A percentile compares a stretch with the other conserved stretches of the same genome.
phyloP scores from a whole-genome alignment of 2,113 vertebrate species.

The Tychaedon coryphoeus region DNA sequence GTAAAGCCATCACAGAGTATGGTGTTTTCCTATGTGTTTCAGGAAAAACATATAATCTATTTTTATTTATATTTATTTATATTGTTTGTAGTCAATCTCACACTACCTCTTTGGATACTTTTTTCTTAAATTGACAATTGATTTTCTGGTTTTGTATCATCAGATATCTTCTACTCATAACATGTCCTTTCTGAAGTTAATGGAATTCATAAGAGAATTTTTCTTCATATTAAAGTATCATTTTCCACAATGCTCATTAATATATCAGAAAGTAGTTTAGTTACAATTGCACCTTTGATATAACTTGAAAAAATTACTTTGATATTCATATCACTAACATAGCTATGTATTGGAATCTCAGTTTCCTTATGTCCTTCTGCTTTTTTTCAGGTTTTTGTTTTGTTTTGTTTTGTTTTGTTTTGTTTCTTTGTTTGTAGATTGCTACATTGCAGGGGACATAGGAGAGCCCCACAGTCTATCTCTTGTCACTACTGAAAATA shows the following conservation, averaged over 20 bases:
- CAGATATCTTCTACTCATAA: background rate
- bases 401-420: background rate
- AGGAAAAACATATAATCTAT: background rate
- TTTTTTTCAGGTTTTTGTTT: background rate
- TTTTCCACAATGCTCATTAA: background rate
- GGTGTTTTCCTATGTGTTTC: background rate
- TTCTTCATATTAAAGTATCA: background rate
- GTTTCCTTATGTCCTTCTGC: background rate
- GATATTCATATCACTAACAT: background rate
- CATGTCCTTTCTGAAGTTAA: background rate
- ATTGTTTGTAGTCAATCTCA: background rate
- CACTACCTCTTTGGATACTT: background rate
- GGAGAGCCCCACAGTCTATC: background rate
- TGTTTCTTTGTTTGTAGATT: background rate
- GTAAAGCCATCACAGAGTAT: background rate
- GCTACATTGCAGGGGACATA: background rate
- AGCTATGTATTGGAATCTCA: background rate
- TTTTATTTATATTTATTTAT: too few relatives aligned
- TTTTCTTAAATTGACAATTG: background rate
- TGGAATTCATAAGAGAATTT: background rate
- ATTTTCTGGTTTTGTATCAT: background rate
- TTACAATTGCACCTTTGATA: background rate
- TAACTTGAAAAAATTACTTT: background rate
- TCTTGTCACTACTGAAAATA: background rate
- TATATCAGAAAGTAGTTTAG: background rate